Percentiles rank a stretch among this genome's conserved stretches.
phyloP scores from a whole-genome alignment of 2,113 vertebrate genomes.

The Nanger granti region DNA sequence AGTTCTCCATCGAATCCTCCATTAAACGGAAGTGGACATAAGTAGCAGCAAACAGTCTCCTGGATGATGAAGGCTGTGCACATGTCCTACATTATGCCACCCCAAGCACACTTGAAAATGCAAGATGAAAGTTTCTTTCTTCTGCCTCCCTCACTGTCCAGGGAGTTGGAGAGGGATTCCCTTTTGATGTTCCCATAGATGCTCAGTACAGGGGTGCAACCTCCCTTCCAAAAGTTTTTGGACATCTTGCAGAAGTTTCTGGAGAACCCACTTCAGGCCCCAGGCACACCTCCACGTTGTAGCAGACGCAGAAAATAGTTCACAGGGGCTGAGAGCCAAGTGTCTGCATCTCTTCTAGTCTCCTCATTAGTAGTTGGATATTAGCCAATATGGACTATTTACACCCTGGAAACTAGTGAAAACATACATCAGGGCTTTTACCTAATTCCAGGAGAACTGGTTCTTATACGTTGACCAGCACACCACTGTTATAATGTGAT shows the following conservation, averaged over 20 bases:
- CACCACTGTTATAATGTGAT: background rate
- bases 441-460: background rate
- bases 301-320: background rate
- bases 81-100: background rate
- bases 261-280: background rate
- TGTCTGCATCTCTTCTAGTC: background rate
- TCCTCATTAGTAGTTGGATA: background rate
- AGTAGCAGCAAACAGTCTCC: background rate
- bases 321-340: background rate
- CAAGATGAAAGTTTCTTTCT: background rate
- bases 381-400: background rate
- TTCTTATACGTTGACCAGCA: slow-evolving; percentile 9
- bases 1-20: background rate
- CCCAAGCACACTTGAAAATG: background rate
- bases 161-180: background rate
- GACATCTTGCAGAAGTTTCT: background rate
- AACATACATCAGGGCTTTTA: background rate
- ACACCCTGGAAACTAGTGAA: background rate
- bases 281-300: background rate
- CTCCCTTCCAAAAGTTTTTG: background rate
- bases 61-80: background rate
- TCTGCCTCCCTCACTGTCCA: background rate
- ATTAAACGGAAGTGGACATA: background rate
- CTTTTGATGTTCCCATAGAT: background rate
- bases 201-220: background rate